phyloP scores from a whole-genome alignment of 1,140 invertebrate genomes.

The Meloidogyne hapla region DNA sequence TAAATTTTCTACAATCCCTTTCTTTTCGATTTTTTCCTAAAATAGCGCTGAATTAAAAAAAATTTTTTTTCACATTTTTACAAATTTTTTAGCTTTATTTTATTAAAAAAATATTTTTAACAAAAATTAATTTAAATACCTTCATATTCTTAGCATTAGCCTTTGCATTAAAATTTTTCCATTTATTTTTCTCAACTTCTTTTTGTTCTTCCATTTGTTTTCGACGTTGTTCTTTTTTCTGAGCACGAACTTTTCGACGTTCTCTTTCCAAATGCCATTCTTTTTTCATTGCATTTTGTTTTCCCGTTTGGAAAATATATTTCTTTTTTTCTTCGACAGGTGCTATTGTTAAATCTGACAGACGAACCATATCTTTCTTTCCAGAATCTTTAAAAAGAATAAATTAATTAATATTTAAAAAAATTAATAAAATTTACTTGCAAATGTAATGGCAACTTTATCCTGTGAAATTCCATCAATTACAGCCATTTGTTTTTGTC shows the following conservation, averaged over 20 bases:
- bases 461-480: constrained; percentile 54
- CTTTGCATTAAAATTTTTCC: constrained; percentile 49
- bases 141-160: constrained; percentile 44
- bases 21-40: too few relatives aligned
- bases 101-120: too few relatives aligned
- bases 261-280: constrained; percentile 52
- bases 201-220: constrained; percentile 47
- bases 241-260: constrained; percentile 46
- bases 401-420: neutral
- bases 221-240: constrained; percentile 47
- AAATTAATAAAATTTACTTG: constrained; percentile 30
- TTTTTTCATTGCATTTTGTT: constrained; percentile 40
- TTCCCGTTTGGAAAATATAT: constrained; percentile 43
- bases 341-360: constrained; percentile 39
- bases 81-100: too few relatives aligned
- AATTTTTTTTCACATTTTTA: too few relatives aligned
- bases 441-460: constrained; percentile 51
- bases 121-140: too few relatives aligned
- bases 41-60: too few relatives aligned
- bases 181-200: constrained; percentile 53
- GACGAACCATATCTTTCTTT: constrained; percentile 47
- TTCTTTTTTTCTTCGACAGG: constrained; percentile 51
- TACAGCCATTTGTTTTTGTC: constrained; percentile 46
- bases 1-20: too few relatives aligned
- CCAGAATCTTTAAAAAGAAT: constrained; percentile 35